Evolutionary conservation across 2,797 vertebrate species (phyloP), one percentile per base, ranked within the genome.

Genomic region (Pangasius macronema): DNA sequence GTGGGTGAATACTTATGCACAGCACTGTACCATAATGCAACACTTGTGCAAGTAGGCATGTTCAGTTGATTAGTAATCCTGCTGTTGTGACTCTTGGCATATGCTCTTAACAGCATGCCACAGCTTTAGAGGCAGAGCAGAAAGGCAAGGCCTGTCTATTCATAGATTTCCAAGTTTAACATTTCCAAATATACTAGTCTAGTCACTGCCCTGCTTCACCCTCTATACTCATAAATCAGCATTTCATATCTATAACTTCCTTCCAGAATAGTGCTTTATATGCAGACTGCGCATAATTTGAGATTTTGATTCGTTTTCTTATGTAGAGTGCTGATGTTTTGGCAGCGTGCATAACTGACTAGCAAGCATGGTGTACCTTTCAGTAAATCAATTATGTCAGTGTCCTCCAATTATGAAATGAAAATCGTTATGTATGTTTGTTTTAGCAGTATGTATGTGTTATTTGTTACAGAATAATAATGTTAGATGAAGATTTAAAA

Each of bases 171-270:
- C 30, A 55, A 91, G 90, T 91, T 92, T 92, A 92, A 91, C 87
- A 86, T 89, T 82, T 88, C 76, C 91, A 92, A 92, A 94, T 92
- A 92, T 92, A 94, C 68, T 63, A 30, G 55, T n/a, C 33, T 11
- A 82, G 81, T 46, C 36, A 73, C 46, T 82, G 80, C 89, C 87
- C 39, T 82, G 61, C 85, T 85, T 20, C 49, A 65, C 53, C 53
- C 85, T 68, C 63, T 22, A 7, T 14, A 22, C 39, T 86, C 65
- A 80, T 51, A 84, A 85, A 89, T 80, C 79, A 57, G n/a, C 63
- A 87, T 49, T 82, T 18, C 80, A 65, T 49, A 59, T 55, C 5
- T 14, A 46, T 2, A 61, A 39, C 63, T 77, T 36, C 2, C 39
- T 65, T 20, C 30, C 42, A 75, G 13, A 51, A 36, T 55, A 27